Evolutionary conservation across 2,113 vertebrate genomes (phyloP), one percentile per base, ranked within the genome.

Genomic region (Hippocampus mohnikei): DNA sequence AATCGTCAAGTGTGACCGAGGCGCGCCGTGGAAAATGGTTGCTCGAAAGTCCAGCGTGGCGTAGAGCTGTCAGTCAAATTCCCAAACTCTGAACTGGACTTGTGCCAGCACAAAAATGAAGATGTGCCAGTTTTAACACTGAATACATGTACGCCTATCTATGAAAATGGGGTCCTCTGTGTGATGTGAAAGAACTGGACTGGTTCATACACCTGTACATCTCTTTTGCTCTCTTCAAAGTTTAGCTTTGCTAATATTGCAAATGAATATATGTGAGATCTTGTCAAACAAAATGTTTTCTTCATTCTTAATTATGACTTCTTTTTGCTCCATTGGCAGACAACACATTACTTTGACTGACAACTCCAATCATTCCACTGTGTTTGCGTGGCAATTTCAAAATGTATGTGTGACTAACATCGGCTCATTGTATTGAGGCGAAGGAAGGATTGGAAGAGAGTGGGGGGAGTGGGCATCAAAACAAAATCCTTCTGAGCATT

Each of bases 311-410:
- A 37, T 6, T 37, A 37, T 37, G 33, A 37, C 33, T 59, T 62
- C 59, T 71, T 44, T 71, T 27, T 37, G 21, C 70, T 80, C 66
- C 77, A 40, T 77, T 81, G 62, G 41, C 76, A 87, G 82, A 82
- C 71, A 85, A 73, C 82, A 84, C 85, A 86, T 88, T 86, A 79
- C 70, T 81, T 78, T 85, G 88, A 89, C 52, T 89, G 89, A 89
- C 89, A 90, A 81, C 89, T 76, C 80, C 90, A 90, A 89, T 91
- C 85, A 91, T 84, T 85, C 75, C 27, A 53, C 78, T 75, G 77
- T 88, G 87, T 90, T 89, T 88, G 79, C 85, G 79, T 67, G 76
- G 86, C 87, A 90, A 87, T 87, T 89, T 87, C 74, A 80, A 78
- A 87, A 82, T 88, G 7, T 44, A 27, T 16, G 42, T 18, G 80